Conservation (phyloP, 1,140 invertebrate species). For the Drosophila rufa region DNA sequence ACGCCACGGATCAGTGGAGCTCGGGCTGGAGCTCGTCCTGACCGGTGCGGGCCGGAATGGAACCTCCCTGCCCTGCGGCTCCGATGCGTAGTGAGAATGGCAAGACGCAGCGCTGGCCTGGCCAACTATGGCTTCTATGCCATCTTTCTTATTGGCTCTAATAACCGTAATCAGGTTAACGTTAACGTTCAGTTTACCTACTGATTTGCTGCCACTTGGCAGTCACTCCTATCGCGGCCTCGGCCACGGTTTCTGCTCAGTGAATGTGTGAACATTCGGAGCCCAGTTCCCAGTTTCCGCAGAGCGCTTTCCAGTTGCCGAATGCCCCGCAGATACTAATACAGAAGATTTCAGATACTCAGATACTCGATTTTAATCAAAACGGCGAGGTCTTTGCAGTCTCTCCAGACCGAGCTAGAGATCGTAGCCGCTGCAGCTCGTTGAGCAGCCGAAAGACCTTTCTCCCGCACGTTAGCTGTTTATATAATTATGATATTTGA, state of each 20-base stretch:
- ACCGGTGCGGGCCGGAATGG: slow-evolving; percentile 7
- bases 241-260: slow-evolving; percentile 21
- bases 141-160: slow-evolving; percentile 80
- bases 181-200: slow-evolving; percentile 81
- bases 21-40: slow-evolving; percentile 19
- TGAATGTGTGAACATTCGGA: slow-evolving; percentile 80
- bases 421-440: slow-evolving; percentile 9
- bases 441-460: slow-evolving; percentile 62
- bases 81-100: slow-evolving; percentile 50
- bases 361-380: slow-evolving; percentile 76
- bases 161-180: slow-evolving; percentile 81
- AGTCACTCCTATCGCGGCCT: slow-evolving; percentile 19
- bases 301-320: slow-evolving; percentile 21
- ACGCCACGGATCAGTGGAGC: slow-evolving; percentile 72
- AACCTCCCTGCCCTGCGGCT: slow-evolving; percentile 23
- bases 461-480: slow-evolving; percentile 79
- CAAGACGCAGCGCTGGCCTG: slow-evolving; percentile 19
- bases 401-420: slow-evolving; percentile 6
- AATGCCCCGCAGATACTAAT: slow-evolving; percentile 39
- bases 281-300: slow-evolving; percentile 56
- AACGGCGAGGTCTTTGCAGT: slow-evolving; percentile 25
- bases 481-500: slow-evolving; percentile 84
- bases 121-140: slow-evolving; percentile 18
- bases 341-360: slow-evolving; percentile 43
- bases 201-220: slow-evolving; percentile 73